Evolutionary conservation across 53 echinoderm and acorn worm species (phyloP).

Genomic region (Holothuria scabra): DNA sequence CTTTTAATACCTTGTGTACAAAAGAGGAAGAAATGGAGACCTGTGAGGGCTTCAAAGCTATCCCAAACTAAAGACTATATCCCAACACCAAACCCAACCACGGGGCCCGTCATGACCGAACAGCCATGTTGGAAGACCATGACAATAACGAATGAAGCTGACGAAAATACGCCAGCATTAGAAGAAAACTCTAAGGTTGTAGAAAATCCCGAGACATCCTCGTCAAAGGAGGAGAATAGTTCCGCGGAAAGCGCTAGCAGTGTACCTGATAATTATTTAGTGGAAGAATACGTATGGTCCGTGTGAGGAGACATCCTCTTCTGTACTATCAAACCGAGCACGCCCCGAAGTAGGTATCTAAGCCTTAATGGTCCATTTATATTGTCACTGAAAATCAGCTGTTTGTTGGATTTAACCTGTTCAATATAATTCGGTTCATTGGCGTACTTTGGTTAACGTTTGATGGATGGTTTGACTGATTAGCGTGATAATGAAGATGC

Average conservation of each 20-base stretch:
- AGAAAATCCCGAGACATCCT: background rate
- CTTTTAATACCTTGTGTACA: slow-evolving; percentile 74
- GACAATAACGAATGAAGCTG: background rate
- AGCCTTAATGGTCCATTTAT: too few species aligned
- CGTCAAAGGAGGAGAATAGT: background rate
- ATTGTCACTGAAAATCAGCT: too few species aligned
- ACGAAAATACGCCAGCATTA: background rate
- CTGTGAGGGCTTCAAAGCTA: slow-evolving; percentile 46
- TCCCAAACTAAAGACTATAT: slow-evolving; percentile 5
- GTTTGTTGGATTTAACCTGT: too few species aligned
- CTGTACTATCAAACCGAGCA: too few species aligned
- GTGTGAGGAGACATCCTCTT: background rate
- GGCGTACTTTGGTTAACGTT: too few species aligned
- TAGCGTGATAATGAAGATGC: too few species aligned
- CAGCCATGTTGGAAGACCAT: slow-evolving; percentile 34
- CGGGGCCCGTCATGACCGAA: background rate
- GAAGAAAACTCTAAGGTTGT: background rate
- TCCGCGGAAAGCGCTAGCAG: slow-evolving; percentile 21
- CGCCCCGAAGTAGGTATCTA: too few species aligned
- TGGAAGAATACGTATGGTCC: slow-evolving; percentile 36
- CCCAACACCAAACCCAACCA: background rate
- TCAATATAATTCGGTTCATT: too few species aligned
- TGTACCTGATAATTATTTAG: background rate
- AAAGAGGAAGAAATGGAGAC: slow-evolving; percentile 74
- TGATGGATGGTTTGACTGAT: too few species aligned